These are phyloP conservation scores for Macquaria australasica DNA, from an alignment of 2,113 vertebrate genomes.

Conservation along the genomic window DNA sequence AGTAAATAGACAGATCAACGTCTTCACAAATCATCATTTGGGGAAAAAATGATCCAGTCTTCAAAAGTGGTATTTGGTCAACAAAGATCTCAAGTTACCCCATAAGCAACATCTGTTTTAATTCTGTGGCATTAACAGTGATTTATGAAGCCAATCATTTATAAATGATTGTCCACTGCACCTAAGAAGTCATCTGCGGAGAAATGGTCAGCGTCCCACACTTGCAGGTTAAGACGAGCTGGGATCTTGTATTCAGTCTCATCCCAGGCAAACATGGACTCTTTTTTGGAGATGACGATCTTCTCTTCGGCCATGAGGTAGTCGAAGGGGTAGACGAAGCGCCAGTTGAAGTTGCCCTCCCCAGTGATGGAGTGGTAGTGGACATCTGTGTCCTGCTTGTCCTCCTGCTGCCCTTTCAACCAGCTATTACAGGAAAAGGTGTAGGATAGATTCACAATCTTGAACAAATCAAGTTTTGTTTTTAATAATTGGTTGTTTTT, in stretches of 20 bases:
- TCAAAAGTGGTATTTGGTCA: not conserved
- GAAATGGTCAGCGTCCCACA: conserved; percentile 99
- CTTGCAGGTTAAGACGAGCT: conserved; percentile 94
- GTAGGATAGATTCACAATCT: not conserved
- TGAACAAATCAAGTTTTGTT: not conserved
- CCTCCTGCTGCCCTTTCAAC: conserved; percentile 98
- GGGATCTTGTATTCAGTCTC: conserved; percentile 99
- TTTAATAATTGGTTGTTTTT: not conserved
- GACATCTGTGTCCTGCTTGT: conserved; percentile 98
- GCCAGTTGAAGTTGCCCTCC: conserved; percentile 99
- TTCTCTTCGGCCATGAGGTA: conserved; percentile 97
- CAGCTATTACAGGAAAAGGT: conserved; percentile 85
- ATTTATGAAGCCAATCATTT: not conserved
- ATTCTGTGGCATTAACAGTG: not conserved
- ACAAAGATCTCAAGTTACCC: no score
- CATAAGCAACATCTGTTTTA: not conserved
- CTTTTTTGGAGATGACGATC: conserved; percentile 98
- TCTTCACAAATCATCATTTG: not conserved
- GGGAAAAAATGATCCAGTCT: not conserved
- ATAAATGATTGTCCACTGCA: conserved; percentile 54
- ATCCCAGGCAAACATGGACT: conserved; percentile 99
- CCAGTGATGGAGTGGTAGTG: conserved; percentile 98
- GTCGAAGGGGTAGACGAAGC: conserved; percentile 95
- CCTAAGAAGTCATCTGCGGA: conserved; percentile 97
- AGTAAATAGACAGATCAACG: not conserved